Percentiles rank a stretch among this genome's conserved stretches.
Conservation (phyloP, 2,113 vertebrate species). For the Neomonachus schauinslandi region DNA sequence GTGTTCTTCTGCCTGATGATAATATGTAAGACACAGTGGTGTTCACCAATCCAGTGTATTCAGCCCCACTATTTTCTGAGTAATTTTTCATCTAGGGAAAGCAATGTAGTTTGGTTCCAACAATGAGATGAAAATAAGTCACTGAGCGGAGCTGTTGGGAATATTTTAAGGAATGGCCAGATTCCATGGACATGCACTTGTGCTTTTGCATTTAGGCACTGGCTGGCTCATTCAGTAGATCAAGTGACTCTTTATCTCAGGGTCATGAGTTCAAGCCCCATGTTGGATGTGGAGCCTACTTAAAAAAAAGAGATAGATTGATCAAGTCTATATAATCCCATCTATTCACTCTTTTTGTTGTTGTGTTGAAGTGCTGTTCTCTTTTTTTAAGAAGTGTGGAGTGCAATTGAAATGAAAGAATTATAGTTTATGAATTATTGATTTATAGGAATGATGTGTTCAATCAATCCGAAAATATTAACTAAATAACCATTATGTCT, state of each 20-base stretch:
- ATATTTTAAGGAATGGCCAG: not conserved
- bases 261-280: not conserved
- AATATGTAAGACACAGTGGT: not conserved
- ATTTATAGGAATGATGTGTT: not conserved
- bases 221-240: not conserved
- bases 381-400: not conserved
- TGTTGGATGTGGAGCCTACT: not conserved
- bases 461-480: not conserved
- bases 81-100: not conserved
- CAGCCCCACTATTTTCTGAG: not conserved
- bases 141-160: not conserved
- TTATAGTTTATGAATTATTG: not conserved
- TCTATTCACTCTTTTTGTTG: not conserved
- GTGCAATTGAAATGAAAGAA: not conserved
- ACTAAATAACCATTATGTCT: not conserved
- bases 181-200: rapidly evolving
- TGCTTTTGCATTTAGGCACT: not conserved
- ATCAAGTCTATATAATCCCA: not conserved
- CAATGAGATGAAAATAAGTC: not conserved
- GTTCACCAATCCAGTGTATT: not conserved
- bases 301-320: not conserved
- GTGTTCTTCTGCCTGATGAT: not conserved
- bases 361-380: not conserved
- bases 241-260: not conserved
- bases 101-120: not conserved